A percentile compares a stretch with the other conserved stretches of the same genome.
Evolutionary conservation across 1,140 invertebrate species (phyloP).

Genomic region (Drosophila cardini): DNA sequence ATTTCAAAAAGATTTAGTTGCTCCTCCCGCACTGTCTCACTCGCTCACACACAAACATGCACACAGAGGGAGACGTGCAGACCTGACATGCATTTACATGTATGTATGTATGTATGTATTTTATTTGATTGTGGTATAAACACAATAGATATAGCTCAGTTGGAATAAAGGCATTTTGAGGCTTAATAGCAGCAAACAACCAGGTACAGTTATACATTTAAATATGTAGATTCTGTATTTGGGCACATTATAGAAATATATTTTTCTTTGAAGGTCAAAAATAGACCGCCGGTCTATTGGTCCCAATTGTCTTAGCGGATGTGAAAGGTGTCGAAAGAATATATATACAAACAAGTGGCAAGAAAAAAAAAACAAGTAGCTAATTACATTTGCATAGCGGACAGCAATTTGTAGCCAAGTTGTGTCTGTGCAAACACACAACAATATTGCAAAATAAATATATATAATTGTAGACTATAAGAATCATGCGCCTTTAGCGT

Average conservation of each 20-base stretch:
- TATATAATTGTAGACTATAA: conserved; percentile 6
- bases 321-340: conserved; percentile 10
- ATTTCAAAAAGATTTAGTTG: conserved; percentile 71
- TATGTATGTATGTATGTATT: conserved; percentile 14
- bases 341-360: conserved; percentile 37
- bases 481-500: background rate
- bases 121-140: conserved; percentile 27
- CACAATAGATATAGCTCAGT: conserved; percentile 38
- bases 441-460: conserved; percentile 20
- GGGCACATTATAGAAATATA: conserved; percentile 23
- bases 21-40: conserved; percentile 7
- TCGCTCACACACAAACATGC: background rate
- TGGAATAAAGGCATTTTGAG: conserved; percentile 23
- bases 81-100: too few relatives aligned
- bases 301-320: conserved; percentile 9
- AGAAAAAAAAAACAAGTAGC: background rate
- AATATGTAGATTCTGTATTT: conserved; percentile 15
- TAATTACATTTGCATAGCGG: conserved; percentile 45
- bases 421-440: conserved; percentile 11
- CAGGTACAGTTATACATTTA: conserved; percentile 57
- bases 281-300: background rate
- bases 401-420: conserved; percentile 12
- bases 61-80: too few relatives aligned
- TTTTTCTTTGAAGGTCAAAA: conserved; percentile 46
- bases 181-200: conserved; percentile 29